A percentile compares a stretch with the other conserved stretches of the same genome.
Conservation (phyloP, 2,888 invertebrate genomes). For the Pinctada fucata region DNA sequence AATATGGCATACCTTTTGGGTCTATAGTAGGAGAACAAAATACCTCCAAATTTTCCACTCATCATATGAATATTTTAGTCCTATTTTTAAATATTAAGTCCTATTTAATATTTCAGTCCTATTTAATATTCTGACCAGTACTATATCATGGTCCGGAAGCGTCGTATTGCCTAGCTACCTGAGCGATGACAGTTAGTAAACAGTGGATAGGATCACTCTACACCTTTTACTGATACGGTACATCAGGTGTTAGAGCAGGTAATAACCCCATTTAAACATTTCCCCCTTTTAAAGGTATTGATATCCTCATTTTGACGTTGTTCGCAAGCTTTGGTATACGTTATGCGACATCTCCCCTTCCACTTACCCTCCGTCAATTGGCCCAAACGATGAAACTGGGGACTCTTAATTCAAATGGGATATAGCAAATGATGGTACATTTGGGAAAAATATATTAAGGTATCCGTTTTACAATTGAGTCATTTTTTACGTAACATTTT, state of each 20-base stretch:
- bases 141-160: not conserved
- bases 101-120: not conserved
- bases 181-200: not conserved
- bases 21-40: slow-evolving; percentile 16
- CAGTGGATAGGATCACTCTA: not conserved
- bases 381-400: no score
- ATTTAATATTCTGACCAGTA: no score
- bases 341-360: no score
- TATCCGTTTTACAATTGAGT: no score
- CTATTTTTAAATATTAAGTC: not conserved
- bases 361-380: no score
- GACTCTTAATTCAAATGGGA: no score
- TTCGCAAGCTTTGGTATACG: no score
- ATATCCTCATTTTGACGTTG: no score
- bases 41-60: slow-evolving; percentile 20
- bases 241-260: slow-evolving; percentile 10
- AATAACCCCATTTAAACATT: not conserved
- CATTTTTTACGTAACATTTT: no score
- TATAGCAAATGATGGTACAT: no score
- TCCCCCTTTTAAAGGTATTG: no score
- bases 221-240: not conserved
- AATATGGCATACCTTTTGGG: not conserved
- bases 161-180: not conserved
- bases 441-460: no score
- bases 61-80: not conserved